Base-by-base conservation (phyloP, 2,888 invertebrate species). In the Carabus problematicus region DNA sequence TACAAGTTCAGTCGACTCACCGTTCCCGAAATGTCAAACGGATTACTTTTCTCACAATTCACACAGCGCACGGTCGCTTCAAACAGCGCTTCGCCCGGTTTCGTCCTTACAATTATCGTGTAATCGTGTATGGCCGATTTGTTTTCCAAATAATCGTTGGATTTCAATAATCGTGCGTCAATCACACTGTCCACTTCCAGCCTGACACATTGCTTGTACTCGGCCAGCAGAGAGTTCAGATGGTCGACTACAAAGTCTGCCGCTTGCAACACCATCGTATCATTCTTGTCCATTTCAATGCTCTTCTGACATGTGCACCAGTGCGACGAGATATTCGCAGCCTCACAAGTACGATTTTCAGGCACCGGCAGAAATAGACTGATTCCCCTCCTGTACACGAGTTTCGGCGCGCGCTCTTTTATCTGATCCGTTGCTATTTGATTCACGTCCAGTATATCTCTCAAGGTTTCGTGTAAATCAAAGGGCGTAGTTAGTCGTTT, bases 271-370 rank as follows among this genome's bases (percentile, higher is more conserved):
- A 91, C 89, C 8, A 81, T 78, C 0, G 79, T 74, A 72, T 88
- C 86, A 40, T 85, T 83, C 0, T 82, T 81, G 0, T 84, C 77
- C 14, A 93, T 77, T 72, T 86, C 85, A 60, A 82, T 82, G 63
- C 88, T 88, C 70, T 86, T 86, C 76, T 93, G 91, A 74, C 97
- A 97, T 18, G 94, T 92, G 79, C 97, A 97, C 91, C 92, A 97
- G 78, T 95, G 93, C 29, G 90, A 88, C 0, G 89, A 88, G 70
- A 97, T 93, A 0, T 85, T 88, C 0, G 96, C 95, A 71, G 85
- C 83, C 60, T 86, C 83, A 78, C 97, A 97, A 0, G 91, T 93
- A 54, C 97, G 84, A 66, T 87, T 85, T 45, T 78, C 79, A 0
- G 92, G 89, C 70, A 97, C 85, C 0, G 89, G 87, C 19, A 89